Evolutionary conservation across 2,888 invertebrate genomes (phyloP).

Genomic region (Dexiosoma caninum): DNA sequence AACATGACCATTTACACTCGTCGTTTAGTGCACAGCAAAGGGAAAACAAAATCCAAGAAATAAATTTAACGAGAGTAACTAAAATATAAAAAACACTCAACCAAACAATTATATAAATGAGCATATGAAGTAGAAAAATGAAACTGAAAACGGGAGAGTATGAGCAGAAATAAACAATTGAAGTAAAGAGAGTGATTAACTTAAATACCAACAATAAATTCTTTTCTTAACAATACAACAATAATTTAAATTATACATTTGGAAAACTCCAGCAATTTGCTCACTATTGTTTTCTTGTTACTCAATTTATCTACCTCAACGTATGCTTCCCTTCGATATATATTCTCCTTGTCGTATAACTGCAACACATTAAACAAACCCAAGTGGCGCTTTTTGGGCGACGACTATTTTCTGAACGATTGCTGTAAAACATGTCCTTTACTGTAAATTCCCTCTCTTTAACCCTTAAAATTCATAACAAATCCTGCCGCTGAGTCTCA

Average conservation of each 20-base stretch:
- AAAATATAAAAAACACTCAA: constrained; percentile 22
- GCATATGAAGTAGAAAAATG: background rate
- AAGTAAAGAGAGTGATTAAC: background rate
- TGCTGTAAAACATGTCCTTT: background rate
- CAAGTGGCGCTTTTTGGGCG: constrained; percentile 16
- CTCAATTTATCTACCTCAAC: background rate
- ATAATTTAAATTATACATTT: background rate
- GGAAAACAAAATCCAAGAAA: background rate
- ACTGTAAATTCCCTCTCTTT: background rate
- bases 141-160: background rate
- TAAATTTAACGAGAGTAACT: background rate
- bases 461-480: background rate
- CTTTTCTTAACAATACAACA: background rate
- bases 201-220: background rate
- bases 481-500: background rate
- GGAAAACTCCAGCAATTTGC: background rate
- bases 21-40: background rate
- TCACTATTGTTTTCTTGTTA: background rate
- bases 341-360: background rate
- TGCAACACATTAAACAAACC: too few relatives aligned
- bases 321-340: background rate
- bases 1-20: constrained; percentile 33
- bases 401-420: constrained; percentile 7
- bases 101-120: background rate
- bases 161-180: background rate